Conservation (phyloP, 2,888 invertebrate genomes). For the Isoperla grammatica region DNA sequence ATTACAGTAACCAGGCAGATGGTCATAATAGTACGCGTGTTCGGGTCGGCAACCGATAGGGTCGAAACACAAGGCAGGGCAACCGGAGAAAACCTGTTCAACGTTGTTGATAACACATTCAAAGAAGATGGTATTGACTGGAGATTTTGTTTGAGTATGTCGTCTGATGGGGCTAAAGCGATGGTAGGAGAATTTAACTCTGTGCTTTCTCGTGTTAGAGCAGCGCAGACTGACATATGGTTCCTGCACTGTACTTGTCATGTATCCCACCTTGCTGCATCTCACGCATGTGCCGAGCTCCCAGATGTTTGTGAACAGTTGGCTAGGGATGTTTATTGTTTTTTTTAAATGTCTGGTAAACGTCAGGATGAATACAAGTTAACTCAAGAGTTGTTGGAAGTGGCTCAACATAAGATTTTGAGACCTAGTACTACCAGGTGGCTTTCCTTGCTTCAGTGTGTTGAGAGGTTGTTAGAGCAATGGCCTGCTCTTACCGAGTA, state of each 20-base stretch:
- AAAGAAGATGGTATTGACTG: no score
- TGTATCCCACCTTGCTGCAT: constrained; percentile 2
- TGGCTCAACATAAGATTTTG: neutral
- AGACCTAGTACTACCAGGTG: neutral
- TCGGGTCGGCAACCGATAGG: neutral
- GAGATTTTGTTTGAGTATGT: no score
- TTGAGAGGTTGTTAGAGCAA: constrained; percentile 2
- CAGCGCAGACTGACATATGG: neutral
- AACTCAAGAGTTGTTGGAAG: neutral
- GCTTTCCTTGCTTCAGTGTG: constrained; percentile 11
- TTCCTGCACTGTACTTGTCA: no score
- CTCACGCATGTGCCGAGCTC: constrained; percentile 2
- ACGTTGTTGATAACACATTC: no score
- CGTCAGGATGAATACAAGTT: neutral
- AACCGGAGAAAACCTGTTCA: no score
- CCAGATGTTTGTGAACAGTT: constrained; percentile 8
- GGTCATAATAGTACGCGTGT: neutral
- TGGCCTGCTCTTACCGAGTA: constrained; percentile 8
- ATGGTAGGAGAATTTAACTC: neutral
- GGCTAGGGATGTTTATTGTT: neutral
- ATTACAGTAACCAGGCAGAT: constrained; percentile 3
- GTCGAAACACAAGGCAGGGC: no score
- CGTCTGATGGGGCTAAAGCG: neutral
- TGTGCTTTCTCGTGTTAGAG: neutral
- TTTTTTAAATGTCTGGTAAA: constrained; percentile 2